A percentile compares a stretch with the other conserved stretches of the same genome.
Conservation (phyloP, 23 tunicate species). For the Styela clava region DNA sequence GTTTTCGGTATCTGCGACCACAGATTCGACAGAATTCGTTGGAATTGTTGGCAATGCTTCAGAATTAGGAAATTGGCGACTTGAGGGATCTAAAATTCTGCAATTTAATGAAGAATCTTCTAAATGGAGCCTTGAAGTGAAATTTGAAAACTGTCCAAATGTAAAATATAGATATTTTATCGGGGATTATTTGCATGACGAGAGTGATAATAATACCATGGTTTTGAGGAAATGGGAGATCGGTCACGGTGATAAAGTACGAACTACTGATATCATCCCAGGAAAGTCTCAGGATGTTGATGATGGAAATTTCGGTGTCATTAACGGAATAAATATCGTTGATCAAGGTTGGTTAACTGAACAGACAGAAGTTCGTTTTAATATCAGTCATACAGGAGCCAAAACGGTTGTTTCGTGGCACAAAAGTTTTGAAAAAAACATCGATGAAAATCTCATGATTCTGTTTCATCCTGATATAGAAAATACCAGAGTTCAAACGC, state of each 20-base stretch:
- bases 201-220: neutral
- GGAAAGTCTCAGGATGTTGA: neutral
- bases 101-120: neutral
- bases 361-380: constrained; percentile 43
- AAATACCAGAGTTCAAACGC: neutral
- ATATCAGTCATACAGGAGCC: constrained; percentile 22
- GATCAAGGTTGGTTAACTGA: constrained; percentile 43
- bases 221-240: constrained; percentile 15
- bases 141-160: neutral
- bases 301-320: neutral
- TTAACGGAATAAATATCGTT: neutral
- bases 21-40: constrained; percentile 8
- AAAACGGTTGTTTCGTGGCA: constrained; percentile 22
- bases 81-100: constrained; percentile 22
- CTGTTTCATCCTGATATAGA: neutral
- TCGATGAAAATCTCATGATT: neutral
- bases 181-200: neutral
- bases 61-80: constrained; percentile 34
- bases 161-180: constrained; percentile 10
- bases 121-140: neutral
- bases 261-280: neutral
- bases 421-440: neutral
- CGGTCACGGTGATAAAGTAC: neutral
- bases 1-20: constrained; percentile 5
- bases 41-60: constrained; percentile 41